Evolutionary conservation across 1,140 invertebrate genomes (phyloP).

Genomic region (Trichonephila clavipes): DNA sequence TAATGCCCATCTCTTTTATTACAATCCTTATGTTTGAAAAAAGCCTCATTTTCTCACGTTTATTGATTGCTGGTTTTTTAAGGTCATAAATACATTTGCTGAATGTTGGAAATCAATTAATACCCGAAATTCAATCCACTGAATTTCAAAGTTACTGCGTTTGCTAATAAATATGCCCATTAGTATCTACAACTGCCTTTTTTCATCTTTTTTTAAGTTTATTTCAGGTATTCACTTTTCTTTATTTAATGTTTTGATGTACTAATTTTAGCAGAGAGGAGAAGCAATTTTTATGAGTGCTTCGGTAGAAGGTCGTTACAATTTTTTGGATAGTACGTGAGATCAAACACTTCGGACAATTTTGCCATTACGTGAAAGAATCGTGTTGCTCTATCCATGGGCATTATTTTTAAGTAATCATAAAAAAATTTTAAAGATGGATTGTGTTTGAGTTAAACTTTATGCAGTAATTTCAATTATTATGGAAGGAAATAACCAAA

Average conservation of each 20-base stretch:
- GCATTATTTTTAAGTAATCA: constrained; percentile 24
- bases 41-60: constrained; percentile 25
- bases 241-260: constrained; percentile 20
- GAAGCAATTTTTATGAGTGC: constrained; percentile 53
- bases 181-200: neutral
- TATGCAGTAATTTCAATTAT: neutral
- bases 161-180: constrained; percentile 44
- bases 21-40: constrained; percentile 21
- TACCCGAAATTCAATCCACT: constrained; percentile 45
- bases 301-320: neutral
- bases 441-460: neutral
- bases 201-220: neutral
- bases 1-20: constrained; percentile 41
- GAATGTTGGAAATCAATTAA: constrained; percentile 47
- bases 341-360: neutral
- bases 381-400: neutral
- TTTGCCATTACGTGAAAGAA: neutral
- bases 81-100: constrained; percentile 36
- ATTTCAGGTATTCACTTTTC: neutral
- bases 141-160: constrained; percentile 34
- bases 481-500: neutral
- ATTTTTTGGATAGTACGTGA: constrained; percentile 17
- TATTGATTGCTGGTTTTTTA: constrained; percentile 33
- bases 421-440: neutral
- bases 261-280: constrained; percentile 25